Conservation (phyloP, 2,113 vertebrate genomes). For the Etia nguti region DNA sequence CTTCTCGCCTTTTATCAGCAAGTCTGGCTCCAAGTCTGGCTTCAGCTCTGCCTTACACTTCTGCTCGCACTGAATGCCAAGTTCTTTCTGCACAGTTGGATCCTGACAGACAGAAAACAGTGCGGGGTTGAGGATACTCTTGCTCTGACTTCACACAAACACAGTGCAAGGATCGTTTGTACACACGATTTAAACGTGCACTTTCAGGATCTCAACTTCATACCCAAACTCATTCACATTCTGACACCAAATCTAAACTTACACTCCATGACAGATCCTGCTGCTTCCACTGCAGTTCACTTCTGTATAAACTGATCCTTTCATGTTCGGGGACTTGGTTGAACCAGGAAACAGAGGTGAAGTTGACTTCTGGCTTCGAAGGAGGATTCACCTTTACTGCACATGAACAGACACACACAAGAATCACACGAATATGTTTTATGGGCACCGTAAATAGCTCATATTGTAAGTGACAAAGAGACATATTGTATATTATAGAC, state of each 20-base stretch:
- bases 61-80: accelerated
- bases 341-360: not conserved
- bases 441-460: not conserved
- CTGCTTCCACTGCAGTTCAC: slow-evolving; percentile 41
- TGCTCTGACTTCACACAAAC: not conserved
- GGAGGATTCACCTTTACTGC: slow-evolving; percentile 53
- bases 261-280: slow-evolving; percentile 38
- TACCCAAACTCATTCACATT: not conserved
- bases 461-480: not conserved
- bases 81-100: accelerated
- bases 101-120: slow-evolving; percentile 9
- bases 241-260: not conserved
- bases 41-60: not conserved
- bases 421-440: not conserved
- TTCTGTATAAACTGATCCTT: accelerated
- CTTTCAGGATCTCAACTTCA: not conserved
- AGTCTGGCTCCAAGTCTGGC: accelerated
- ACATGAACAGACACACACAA: not conserved
- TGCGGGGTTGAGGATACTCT: too few species aligned
- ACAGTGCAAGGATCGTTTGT: not conserved
- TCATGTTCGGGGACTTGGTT: accelerated
- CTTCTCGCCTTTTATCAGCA: not conserved
- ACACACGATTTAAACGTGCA: not conserved
- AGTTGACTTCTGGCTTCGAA: not conserved
- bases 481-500: not conserved